A percentile compares a stretch with the other conserved stretches of the same genome.
These are phyloP conservation scores for Hydrolagus colliei DNA, from an alignment of 2,797 vertebrate species.

Conservation along the genomic window DNA sequence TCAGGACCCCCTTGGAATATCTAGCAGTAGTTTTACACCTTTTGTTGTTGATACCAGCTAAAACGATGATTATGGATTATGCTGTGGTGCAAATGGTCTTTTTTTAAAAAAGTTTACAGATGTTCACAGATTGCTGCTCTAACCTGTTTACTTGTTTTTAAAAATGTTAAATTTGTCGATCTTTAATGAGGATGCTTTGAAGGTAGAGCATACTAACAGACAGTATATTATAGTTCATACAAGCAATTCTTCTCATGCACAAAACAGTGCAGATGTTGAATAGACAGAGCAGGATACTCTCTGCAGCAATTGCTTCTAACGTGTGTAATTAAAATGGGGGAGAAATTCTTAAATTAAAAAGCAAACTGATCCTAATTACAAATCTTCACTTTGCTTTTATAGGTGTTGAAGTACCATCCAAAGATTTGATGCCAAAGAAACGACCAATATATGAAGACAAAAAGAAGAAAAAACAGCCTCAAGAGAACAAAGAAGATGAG, in stretches of 20 bases:
- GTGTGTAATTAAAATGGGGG: background rate
- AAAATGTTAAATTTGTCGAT: background rate
- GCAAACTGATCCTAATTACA: background rate
- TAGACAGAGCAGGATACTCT: background rate
- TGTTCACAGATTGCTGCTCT: background rate
- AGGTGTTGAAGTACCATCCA: constrained; percentile 95
- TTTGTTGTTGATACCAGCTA: background rate
- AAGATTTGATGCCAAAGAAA: constrained; percentile 91
- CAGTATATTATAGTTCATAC: background rate
- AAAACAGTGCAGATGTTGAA: background rate
- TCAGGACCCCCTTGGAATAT: background rate
- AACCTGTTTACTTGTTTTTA: background rate
- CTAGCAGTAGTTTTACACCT: background rate
- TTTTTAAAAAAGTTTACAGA: too few relatives aligned
- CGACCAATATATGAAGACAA: constrained; percentile 88
- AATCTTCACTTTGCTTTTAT: background rate
- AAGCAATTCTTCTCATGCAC: background rate
- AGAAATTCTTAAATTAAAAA: background rate
- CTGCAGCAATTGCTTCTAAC: background rate
- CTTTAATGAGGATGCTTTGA: background rate
- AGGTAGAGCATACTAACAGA: background rate
- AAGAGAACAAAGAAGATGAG: constrained; percentile 50
- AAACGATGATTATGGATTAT: background rate
- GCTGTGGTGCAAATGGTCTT: background rate
- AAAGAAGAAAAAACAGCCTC: constrained; percentile 77